Conservation (phyloP, 1,140 invertebrate genomes). For the Listronotus oregonensis region DNA sequence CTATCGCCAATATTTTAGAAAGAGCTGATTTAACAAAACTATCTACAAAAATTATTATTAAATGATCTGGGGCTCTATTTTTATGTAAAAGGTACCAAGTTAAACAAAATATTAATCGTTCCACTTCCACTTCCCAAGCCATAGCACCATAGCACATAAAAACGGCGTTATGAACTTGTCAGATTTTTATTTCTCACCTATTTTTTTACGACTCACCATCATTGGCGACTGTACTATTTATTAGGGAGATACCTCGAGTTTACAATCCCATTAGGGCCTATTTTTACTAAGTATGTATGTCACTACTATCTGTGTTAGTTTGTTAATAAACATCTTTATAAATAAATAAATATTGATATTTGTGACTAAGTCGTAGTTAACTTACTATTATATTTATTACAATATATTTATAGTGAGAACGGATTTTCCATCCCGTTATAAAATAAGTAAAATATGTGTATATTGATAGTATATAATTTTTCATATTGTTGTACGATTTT, state of each 20-base stretch:
- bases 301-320: constrained; percentile 57
- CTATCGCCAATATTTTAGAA: too few relatives aligned
- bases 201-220: too few relatives aligned
- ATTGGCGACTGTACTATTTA: too few relatives aligned
- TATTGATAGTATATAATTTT: constrained; percentile 74
- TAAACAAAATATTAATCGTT: too few relatives aligned
- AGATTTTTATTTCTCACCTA: too few relatives aligned
- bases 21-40: too few relatives aligned
- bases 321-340: constrained; percentile 50
- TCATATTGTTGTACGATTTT: constrained; percentile 82
- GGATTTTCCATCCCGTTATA: constrained; percentile 66
- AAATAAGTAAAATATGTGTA: constrained; percentile 61
- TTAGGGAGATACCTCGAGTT: constrained; percentile 8
- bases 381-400: constrained; percentile 41
- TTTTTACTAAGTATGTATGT: constrained; percentile 50
- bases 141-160: too few relatives aligned
- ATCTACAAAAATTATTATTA: too few relatives aligned
- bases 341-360: constrained; percentile 36
- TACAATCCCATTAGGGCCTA: constrained; percentile 40
- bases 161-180: too few relatives aligned
- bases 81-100: too few relatives aligned
- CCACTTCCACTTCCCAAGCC: too few relatives aligned
- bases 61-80: too few relatives aligned
- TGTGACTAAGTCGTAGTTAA: constrained; percentile 52
- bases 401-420: constrained; percentile 64